These are phyloP conservation scores for Borostomias antarcticus DNA, from an alignment of 2,797 vertebrate genomes.

Conservation along the genomic window DNA sequence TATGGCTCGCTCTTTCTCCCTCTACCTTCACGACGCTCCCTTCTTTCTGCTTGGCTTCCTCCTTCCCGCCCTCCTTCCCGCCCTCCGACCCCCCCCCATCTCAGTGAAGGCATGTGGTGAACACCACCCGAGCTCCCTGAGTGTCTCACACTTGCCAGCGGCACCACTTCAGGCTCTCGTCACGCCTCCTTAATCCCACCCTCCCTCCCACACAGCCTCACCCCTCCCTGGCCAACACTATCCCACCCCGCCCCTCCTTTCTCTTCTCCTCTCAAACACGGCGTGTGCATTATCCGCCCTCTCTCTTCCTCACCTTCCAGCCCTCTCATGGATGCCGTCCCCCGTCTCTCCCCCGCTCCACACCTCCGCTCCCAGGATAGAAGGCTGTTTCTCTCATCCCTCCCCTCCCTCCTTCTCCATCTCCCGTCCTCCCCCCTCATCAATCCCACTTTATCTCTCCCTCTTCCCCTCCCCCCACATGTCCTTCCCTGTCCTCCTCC, in stretches of 20 bases:
- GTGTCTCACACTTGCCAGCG: slow-evolving; percentile 18
- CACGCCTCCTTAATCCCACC: slow-evolving; percentile 13
- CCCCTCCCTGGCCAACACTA: not conserved
- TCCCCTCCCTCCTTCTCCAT: slow-evolving; percentile 29
- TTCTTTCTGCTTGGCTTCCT: slow-evolving; percentile 13
- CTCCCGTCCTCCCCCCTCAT: not conserved
- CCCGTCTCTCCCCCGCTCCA: not conserved
- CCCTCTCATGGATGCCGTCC: too few species aligned
- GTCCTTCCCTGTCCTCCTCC: not conserved
- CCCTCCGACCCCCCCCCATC: slow-evolving; percentile 13
- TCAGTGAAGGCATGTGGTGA: slow-evolving; percentile 13
- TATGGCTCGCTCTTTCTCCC: not conserved
- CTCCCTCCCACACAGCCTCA: slow-evolving; percentile 14
- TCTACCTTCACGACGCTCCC: not conserved
- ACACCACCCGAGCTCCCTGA: not conserved
- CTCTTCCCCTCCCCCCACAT: not conserved
- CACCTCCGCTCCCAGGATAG: not conserved
- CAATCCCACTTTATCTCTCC: not conserved
- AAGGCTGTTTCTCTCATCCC: slow-evolving; percentile 9
- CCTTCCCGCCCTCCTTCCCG: too few species aligned
- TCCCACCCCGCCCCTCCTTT: not conserved
- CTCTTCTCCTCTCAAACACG: not conserved
- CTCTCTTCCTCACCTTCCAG: slow-evolving; percentile 4
- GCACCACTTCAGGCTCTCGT: slow-evolving; percentile 21
- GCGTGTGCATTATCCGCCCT: not conserved